Evolutionary conservation across 2,797 vertebrate genomes (phyloP), one percentile per base, ranked within the genome.

Genomic region (Brachyalestes nurse): DNA sequence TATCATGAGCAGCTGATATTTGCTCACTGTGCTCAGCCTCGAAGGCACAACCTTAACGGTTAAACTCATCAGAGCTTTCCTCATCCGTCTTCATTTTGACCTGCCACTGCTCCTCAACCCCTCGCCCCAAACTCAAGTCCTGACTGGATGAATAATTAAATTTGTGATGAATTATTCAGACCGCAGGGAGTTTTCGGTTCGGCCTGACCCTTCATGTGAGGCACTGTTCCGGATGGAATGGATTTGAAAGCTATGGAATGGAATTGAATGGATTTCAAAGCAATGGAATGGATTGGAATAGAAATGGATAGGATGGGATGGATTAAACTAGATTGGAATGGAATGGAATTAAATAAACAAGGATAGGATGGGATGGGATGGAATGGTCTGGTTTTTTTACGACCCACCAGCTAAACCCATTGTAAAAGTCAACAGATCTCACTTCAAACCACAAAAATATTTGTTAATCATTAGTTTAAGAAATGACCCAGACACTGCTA

Each of bases 111-210:
- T 51, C 13, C 21, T 45, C 34, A 45, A 14, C 25, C 42, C 12
- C 42, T 65, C 62, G 25, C 53, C 66, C 8, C n/a, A 77, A 61
- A 51, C 64, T 42, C 21, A 23, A 81, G 42, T 70, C 21, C 65
- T 57, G 57, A 51, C 23, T 21, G 7, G 28, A 79, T 83, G 42
- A 82, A 82, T 84, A 75, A 86, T 75, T 75, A 66, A 84, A 82
- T 40, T 14, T 42, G 16, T 38, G 62, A 21, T 84, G 5, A 82
- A 75, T 84, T 82, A 84, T 86, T 80, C 8, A 84, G 66, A 66
- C n/a, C 8, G n/a, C 1, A 2, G 25, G 21, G 42, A 19, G 45
- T n/a, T 67, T 72, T 73, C 53, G 10, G 25, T 61, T 80, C 14
- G 60, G 10, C 40, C 25, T 77, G 70, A 71, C 51, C 73, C 34